Evolutionary conservation across 2,797 vertebrate species (phyloP).

Genomic region (Periparus ater): DNA sequence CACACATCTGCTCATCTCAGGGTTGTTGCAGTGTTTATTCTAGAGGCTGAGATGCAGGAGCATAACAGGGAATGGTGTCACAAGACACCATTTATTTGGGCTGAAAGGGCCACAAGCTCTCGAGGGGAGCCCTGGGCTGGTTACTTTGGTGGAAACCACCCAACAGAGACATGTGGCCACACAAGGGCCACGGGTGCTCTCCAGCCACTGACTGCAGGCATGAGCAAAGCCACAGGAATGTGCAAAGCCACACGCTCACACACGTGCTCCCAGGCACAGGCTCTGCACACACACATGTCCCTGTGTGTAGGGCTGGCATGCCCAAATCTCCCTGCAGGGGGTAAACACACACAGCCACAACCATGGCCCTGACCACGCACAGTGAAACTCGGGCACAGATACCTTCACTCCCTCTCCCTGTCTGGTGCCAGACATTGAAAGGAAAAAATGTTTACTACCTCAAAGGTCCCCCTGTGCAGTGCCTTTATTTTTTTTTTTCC

Average conservation of each 20-base stretch:
- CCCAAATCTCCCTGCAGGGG: accelerated
- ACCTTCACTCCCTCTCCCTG: background rate
- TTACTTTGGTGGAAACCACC: background rate
- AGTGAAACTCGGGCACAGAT: accelerated
- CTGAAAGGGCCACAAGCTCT: background rate
- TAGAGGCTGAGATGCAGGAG: background rate
- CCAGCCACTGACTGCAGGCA: background rate
- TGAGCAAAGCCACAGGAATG: background rate
- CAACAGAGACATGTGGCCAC: background rate
- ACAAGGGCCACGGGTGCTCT: background rate
- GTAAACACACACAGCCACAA: background rate
- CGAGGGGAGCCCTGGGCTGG: accelerated
- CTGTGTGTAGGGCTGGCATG: accelerated
- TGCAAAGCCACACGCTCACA: background rate
- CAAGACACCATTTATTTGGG: background rate
- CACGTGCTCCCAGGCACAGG: background rate
- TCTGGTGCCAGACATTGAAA: slow-evolving; percentile 36
- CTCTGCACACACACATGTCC: background rate
- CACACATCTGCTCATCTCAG: accelerated
- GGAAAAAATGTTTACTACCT: slow-evolving; percentile 63
- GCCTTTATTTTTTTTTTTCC: slow-evolving; percentile 4
- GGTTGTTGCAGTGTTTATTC: background rate
- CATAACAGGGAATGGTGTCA: background rate
- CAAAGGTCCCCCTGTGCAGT: slow-evolving; percentile 61
- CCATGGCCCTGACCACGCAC: background rate